Conservation (phyloP, 2,797 vertebrate genomes). For the Thaleichthys pacificus region DNA sequence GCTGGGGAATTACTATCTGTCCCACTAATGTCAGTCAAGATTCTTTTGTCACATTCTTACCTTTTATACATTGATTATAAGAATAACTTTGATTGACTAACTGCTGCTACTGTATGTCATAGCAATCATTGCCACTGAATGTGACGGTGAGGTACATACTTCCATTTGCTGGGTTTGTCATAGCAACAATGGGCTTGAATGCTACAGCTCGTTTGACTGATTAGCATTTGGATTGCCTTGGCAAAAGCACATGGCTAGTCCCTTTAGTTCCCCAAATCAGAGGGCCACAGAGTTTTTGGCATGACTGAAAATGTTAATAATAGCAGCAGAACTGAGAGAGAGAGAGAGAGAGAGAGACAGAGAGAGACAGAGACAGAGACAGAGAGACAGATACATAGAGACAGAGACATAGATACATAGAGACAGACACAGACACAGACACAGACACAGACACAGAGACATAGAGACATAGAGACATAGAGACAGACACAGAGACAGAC, state of each 20-base stretch:
- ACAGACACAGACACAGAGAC: not conserved
- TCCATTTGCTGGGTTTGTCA: slow-evolving; percentile 30
- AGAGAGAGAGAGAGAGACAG: not conserved
- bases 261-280: slow-evolving; percentile 17
- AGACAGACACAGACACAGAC: slow-evolving; percentile 28
- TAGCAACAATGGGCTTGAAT: slow-evolving; percentile 28
- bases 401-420: slow-evolving; percentile 3
- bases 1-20: not conserved
- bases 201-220: slow-evolving; percentile 38
- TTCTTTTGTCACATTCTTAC: not conserved
- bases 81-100: slow-evolving; percentile 27
- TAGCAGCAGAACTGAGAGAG: slow-evolving; percentile 17
- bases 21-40: not conserved
- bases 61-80: slow-evolving; percentile 23
- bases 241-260: slow-evolving; percentile 9
- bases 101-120: slow-evolving; percentile 15
- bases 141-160: slow-evolving; percentile 19
- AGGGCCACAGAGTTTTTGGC: slow-evolving; percentile 23
- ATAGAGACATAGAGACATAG: not conserved
- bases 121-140: slow-evolving; percentile 18
- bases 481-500: slow-evolving; percentile 11
- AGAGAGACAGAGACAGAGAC: not conserved
- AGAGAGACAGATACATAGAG: not conserved
- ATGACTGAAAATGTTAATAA: slow-evolving; percentile 33
- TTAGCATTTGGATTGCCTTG: slow-evolving; percentile 24